phyloP scores from a whole-genome alignment of 1,140 invertebrate species.

The Drosophila kepulauana region DNA sequence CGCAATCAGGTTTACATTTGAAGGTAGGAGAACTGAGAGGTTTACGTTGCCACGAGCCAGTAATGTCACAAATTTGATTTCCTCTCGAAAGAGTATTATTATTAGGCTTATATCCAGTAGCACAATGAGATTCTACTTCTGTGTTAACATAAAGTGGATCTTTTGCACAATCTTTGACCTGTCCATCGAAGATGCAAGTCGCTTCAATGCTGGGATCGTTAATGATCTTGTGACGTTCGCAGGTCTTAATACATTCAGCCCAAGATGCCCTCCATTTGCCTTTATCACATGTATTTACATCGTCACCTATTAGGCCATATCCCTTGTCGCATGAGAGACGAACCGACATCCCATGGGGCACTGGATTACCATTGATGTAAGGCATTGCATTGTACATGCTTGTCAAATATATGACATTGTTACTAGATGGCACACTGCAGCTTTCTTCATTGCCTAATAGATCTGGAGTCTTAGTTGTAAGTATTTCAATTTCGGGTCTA shows the following conservation, averaged over 20 bases:
- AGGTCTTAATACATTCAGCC: slow-evolving; percentile 20
- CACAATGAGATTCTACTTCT: slow-evolving; percentile 8
- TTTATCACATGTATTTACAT: slow-evolving; percentile 29
- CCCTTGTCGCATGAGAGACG: neutral
- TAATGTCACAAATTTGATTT: neutral
- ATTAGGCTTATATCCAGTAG: slow-evolving; percentile 19
- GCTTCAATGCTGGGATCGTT: slow-evolving; percentile 15
- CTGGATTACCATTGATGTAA: neutral
- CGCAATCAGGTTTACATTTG: slow-evolving; percentile 49
- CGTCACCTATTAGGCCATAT: neutral
- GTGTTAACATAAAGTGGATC: neutral
- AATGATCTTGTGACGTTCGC: neutral
- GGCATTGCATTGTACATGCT: slow-evolving; percentile 12
- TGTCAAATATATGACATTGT: neutral
- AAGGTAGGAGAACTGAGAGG: neutral
- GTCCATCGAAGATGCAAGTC: slow-evolving; percentile 2
- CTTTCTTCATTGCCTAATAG: neutral
- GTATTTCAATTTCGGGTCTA: too few relatives aligned
- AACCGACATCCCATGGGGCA: slow-evolving; percentile 19
- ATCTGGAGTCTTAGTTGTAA: neutral
- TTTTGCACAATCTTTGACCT: slow-evolving; percentile 15
- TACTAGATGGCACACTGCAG: slow-evolving; percentile 10
- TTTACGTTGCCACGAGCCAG: neutral
- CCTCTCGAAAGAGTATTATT: too few relatives aligned
- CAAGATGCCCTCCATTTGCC: slow-evolving; percentile 31